Conservation (phyloP, 2,888 invertebrate genomes). For the Rutpela maculata region DNA sequence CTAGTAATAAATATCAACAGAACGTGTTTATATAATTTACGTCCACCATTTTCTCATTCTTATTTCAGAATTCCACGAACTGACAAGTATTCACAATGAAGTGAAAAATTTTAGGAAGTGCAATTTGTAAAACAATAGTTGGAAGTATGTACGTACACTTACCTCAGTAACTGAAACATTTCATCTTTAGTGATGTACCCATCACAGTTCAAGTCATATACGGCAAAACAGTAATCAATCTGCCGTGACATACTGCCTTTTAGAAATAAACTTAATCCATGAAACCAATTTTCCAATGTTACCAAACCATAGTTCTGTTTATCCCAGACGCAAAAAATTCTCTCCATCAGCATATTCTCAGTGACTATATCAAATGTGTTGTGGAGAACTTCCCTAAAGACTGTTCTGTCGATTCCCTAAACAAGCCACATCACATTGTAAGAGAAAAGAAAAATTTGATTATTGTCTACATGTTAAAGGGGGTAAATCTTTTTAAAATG, state of each 20-base stretch:
- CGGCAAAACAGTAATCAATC: constrained; percentile 81
- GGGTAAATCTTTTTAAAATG: too few relatives aligned
- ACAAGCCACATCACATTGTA: constrained; percentile 30
- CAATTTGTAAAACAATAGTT: too few relatives aligned
- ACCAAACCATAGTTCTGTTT: constrained; percentile 75
- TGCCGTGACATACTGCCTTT: constrained; percentile 81
- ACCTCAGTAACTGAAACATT: constrained; percentile 82
- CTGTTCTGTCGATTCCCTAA: constrained; percentile 75
- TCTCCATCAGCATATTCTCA: constrained; percentile 82
- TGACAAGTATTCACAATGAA: too few relatives aligned
- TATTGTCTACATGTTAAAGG: too few relatives aligned
- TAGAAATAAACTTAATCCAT: constrained; percentile 82
- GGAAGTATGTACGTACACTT: too few relatives aligned
- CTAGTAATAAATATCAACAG: too few relatives aligned
- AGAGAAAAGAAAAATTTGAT: too few relatives aligned
- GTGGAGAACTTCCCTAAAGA: constrained; percentile 80
- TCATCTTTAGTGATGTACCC: constrained; percentile 84
- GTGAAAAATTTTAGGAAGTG: too few relatives aligned
- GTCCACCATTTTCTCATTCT: too few relatives aligned
- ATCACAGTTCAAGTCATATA: constrained; percentile 83
- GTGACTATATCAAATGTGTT: constrained; percentile 82
- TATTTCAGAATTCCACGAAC: too few relatives aligned
- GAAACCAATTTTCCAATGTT: constrained; percentile 79
- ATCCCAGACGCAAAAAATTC: constrained; percentile 81
- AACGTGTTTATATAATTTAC: too few relatives aligned